A percentile compares a stretch with the other conserved stretches of the same genome.
phyloP scores from a whole-genome alignment of 2,113 vertebrate genomes.

The Pantherophis guttatus region DNA sequence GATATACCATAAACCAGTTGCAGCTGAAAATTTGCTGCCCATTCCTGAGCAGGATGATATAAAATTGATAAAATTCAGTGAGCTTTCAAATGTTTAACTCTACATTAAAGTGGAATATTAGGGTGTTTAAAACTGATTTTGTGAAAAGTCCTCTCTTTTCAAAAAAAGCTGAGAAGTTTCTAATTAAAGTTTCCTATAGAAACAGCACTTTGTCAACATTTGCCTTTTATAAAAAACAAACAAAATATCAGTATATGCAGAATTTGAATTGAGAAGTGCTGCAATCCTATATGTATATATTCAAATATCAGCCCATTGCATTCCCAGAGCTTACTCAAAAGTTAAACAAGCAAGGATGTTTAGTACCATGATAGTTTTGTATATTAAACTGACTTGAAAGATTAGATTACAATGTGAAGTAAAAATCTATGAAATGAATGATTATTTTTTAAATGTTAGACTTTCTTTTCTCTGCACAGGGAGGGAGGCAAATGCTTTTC shows the following conservation, averaged over 20 bases:
- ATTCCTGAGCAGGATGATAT: not conserved
- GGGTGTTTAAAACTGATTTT: not conserved
- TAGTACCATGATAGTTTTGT: not conserved
- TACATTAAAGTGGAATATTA: not conserved
- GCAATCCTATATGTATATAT: not conserved
- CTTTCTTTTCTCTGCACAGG: not conserved
- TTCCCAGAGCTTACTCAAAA: not conserved
- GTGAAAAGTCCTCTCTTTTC: not conserved
- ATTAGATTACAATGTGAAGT: not conserved
- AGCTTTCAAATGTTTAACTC: not conserved
- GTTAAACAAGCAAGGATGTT: not conserved
- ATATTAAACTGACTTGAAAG: not conserved
- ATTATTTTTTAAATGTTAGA: not conserved
- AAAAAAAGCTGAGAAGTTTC: constrained; percentile 11
- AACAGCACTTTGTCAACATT: not conserved
- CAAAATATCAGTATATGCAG: not conserved
- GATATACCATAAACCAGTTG: not conserved
- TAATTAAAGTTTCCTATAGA: not conserved
- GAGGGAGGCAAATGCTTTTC: not conserved
- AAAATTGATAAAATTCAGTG: not conserved
- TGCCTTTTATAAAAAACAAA: not conserved
- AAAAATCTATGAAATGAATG: constrained; percentile 6
- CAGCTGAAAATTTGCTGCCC: not conserved
- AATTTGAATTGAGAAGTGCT: not conserved
- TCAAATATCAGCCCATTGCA: not conserved